A percentile compares a stretch with the other conserved stretches of the same genome.
These are phyloP conservation scores for Cochlearius cochlearius DNA, from an alignment of 2,113 vertebrate genomes.

Conservation along the genomic window DNA sequence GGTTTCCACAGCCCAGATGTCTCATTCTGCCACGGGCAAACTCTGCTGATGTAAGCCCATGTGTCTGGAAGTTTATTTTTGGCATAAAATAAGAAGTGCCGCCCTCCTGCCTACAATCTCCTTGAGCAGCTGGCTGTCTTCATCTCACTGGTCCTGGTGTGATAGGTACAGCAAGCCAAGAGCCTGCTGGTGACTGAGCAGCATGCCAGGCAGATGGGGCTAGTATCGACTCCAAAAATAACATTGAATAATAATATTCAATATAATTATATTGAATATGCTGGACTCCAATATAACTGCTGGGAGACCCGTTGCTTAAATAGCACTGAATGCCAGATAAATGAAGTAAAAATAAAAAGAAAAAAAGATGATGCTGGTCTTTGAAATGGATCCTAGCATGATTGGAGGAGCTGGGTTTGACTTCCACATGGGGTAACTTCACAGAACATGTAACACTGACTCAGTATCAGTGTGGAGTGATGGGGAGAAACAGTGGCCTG, in stretches of 20 bases:
- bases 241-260: not conserved
- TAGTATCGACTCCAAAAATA: not conserved
- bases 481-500: not conserved
- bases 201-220: not conserved
- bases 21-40: not conserved
- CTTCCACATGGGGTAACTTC: not conserved
- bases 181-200: not conserved
- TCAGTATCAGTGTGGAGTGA: not conserved
- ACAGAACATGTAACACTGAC: not conserved
- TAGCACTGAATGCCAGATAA: not conserved
- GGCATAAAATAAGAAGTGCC: not conserved
- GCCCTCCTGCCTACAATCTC: not conserved
- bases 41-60: not conserved
- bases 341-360: not conserved
- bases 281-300: not conserved
- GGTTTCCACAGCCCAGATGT: not conserved
- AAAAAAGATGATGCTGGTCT: not conserved
- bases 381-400: not conserved
- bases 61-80: not conserved
- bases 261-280: not conserved
- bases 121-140: not conserved
- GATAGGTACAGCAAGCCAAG: not conserved
- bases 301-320: not conserved
- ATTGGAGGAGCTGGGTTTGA: not conserved
- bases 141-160: not conserved